Conservation (phyloP, 2,113 vertebrate genomes). For the Rallus limicola region DNA sequence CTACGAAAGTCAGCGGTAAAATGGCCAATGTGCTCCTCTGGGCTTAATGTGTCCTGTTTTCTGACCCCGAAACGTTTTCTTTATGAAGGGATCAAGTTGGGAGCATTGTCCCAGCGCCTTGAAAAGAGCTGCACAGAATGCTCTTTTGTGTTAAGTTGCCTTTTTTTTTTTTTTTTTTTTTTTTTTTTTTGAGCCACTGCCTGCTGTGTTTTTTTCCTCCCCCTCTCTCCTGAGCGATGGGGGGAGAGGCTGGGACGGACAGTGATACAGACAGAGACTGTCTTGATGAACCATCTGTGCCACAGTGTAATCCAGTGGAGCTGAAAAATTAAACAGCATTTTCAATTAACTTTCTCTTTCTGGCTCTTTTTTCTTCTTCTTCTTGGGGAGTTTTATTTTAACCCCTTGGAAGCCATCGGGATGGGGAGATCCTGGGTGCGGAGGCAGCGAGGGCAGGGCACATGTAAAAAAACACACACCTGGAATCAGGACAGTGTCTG, state of each 20-base stretch:
- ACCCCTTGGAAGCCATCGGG: constrained; percentile 73
- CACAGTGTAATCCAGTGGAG: constrained; percentile 86
- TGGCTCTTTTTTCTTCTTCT: constrained; percentile 53
- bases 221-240: constrained; percentile 56
- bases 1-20: constrained; percentile 82
- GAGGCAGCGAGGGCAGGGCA: neutral
- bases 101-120: constrained; percentile 84
- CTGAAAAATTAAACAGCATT: constrained; percentile 86
- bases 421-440: neutral
- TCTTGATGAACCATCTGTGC: constrained; percentile 96
- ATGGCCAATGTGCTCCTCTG: constrained; percentile 85
- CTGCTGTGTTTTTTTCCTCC: constrained; percentile 79
- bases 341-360: constrained; percentile 86
- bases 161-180: constrained; percentile 76
- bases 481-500: neutral
- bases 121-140: constrained; percentile 92
- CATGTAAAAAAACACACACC: neutral
- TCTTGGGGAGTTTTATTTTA: constrained; percentile 75
- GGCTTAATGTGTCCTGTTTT: constrained; percentile 87
- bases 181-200: constrained; percentile 84
- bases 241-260: constrained; percentile 79
- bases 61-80: constrained; percentile 89
- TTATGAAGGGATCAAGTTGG: constrained; percentile 87
- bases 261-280: constrained; percentile 80
- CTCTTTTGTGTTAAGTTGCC: constrained; percentile 90